These are phyloP conservation scores for Galerucella nymphaeae DNA, from an alignment of 2,888 invertebrate genomes.

Conservation along the genomic window DNA sequence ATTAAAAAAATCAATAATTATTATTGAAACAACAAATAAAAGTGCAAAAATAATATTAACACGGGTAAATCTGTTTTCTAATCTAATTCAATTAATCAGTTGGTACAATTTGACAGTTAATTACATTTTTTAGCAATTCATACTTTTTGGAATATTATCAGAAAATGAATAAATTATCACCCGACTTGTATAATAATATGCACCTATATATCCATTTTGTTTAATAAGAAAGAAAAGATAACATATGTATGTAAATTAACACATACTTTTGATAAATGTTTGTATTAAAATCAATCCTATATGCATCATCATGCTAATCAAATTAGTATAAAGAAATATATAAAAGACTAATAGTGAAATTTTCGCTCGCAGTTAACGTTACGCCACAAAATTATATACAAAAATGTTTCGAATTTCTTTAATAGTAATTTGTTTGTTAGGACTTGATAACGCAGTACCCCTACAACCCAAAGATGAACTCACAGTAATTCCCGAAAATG, in stretches of 20 bases:
- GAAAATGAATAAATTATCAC: slow-evolving; percentile 7
- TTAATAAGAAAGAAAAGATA: not conserved
- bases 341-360: slow-evolving; percentile 34
- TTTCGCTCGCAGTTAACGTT: slow-evolving; percentile 30
- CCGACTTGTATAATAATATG: no score
- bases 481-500: slow-evolving; percentile 12
- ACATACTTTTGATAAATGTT: slow-evolving; percentile 25
- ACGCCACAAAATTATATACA: slow-evolving; percentile 17
- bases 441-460: slow-evolving; percentile 28
- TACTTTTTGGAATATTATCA: no score
- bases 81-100: no score
- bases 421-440: slow-evolving; percentile 16
- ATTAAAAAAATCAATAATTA: not conserved
- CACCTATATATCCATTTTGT: no score
- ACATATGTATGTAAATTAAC: slow-evolving; percentile 20
- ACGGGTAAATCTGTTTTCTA: not conserved
- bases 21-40: not conserved
- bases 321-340: slow-evolving; percentile 40
- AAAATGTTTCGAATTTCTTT: slow-evolving; percentile 35
- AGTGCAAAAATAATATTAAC: not conserved
- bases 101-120: no score
- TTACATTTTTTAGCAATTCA: no score
- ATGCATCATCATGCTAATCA: slow-evolving; percentile 41
- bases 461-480: slow-evolving; percentile 14
- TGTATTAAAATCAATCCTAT: slow-evolving; percentile 8